These are phyloP conservation scores for Gonatopus flavifemur DNA, from an alignment of 1,140 invertebrate genomes.

Conservation along the genomic window DNA sequence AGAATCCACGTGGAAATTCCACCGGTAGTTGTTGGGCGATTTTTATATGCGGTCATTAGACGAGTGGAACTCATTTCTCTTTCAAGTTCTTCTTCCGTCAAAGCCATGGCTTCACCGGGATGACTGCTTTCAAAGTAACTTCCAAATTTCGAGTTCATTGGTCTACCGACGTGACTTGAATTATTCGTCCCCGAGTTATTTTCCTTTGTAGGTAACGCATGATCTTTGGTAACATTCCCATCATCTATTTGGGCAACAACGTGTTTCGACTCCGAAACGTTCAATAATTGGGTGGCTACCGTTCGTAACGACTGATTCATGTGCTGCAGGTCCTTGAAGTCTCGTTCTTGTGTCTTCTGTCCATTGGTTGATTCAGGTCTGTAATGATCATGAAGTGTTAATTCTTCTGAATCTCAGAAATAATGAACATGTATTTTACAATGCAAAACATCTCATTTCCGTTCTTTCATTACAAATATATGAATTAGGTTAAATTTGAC, in stretches of 20 bases:
- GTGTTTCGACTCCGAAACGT: constrained; percentile 35
- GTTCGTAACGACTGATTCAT: constrained; percentile 53
- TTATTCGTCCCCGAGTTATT: constrained; percentile 18
- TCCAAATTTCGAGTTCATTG: constrained; percentile 54
- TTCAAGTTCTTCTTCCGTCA: constrained; percentile 54
- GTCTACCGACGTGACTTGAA: constrained; percentile 34
- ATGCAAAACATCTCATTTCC: no score
- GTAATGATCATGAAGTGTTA: no score
- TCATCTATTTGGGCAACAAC: constrained; percentile 6
- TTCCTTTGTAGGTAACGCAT: constrained; percentile 5
- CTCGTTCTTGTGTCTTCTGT: constrained; percentile 14
- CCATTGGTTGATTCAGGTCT: constrained; percentile 17
- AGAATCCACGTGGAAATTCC: constrained; percentile 76
- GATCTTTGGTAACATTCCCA: constrained; percentile 6
- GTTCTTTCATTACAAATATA: no score
- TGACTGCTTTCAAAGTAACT: constrained; percentile 51
- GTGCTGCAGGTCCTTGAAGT: constrained; percentile 45
- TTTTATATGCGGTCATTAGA: constrained; percentile 40
- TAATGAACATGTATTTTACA: no score
- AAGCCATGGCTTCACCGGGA: constrained; percentile 54
- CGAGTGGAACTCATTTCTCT: constrained; percentile 42
- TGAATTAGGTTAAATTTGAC: no score
- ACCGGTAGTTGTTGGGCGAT: constrained; percentile 64
- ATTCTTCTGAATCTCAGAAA: no score
- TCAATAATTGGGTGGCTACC: constrained; percentile 51